Evolutionary conservation across 2,888 invertebrate species (phyloP), one percentile per base, ranked within the genome.

Genomic region (Lasioglossum figueresi): DNA sequence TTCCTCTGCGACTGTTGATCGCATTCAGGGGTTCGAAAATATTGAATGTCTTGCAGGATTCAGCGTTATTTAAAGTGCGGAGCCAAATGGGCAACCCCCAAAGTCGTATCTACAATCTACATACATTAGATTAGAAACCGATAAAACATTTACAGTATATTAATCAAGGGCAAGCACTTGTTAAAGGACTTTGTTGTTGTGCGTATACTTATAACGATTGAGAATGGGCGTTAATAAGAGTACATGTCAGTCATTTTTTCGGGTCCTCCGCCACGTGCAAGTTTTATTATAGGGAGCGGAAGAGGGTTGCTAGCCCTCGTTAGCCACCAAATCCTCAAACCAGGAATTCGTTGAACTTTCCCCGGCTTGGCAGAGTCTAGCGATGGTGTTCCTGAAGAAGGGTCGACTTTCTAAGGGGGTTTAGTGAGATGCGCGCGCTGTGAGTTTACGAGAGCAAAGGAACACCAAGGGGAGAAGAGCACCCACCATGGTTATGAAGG

Each of bases 401-500:
- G 56, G 19, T 52, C 52, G 31, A 76, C 73, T 72, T 84, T 45
- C 59, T 31, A 40, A 19, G 52, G 70, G 63, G 43, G 63, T 52
- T 10, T n/a, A 45, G 63, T 34, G 45, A 8, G 70, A 34, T 31
- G 83, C 59, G 45, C 76, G 48, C 23, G 48, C 59, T 56, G 43
- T 19, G 16, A 45, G 27, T 63, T 8, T 27, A 43, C n/a, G 40
- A 52, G 31, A 40, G 72, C 19, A 19, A 68, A 74, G 66, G 8
- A 75, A 31, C 40, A 23, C 52, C 76, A 52, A 79, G 66, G 79
- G 81, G 75, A 34, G 52, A 48, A 56, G 70, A 48, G 27, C 79
- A 59, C 52, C 82, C 78, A 83, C 80, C 83, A 79, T 83, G 79
- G 79, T 12, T 79, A 76, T 76, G 80, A 56, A 56, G 77, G 86